Percentiles rank a stretch among this genome's conserved stretches.
These are phyloP conservation scores for Alfaro cultratus DNA, from an alignment of 2,797 vertebrate genomes.

Conservation along the genomic window DNA sequence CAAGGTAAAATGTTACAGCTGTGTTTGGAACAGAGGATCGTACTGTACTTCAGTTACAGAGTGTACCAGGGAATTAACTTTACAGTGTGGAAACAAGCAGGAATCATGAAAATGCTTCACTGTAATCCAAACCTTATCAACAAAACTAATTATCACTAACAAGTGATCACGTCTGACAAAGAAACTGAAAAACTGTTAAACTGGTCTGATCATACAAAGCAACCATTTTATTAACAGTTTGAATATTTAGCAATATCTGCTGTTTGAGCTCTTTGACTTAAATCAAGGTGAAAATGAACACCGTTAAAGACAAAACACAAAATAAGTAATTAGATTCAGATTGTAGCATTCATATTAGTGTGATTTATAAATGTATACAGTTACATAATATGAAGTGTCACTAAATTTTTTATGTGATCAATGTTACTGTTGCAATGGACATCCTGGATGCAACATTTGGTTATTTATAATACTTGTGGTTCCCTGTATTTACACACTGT, in stretches of 20 bases:
- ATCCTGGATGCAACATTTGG: background rate
- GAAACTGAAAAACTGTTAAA: background rate
- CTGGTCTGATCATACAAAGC: background rate
- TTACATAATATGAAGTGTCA: background rate
- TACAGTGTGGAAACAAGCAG: background rate
- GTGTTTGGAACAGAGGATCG: slow-evolving; percentile 19
- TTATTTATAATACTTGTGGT: background rate
- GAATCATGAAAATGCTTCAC: background rate
- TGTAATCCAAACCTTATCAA: background rate
- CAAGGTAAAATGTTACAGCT: slow-evolving; percentile 11
- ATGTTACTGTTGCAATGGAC: background rate
- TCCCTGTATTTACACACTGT: background rate
- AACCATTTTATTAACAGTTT: background rate
- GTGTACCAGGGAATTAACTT: background rate
- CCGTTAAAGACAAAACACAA: slow-evolving; percentile 2
- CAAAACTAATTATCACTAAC: background rate
- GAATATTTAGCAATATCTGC: background rate
- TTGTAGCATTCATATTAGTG: background rate
- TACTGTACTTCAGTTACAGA: background rate
- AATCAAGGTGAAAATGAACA: background rate
- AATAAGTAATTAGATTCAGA: background rate
- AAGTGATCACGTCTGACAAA: background rate
- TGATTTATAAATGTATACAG: background rate
- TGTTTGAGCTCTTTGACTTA: slow-evolving; percentile 1
- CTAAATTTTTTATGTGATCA: background rate